Evolutionary conservation across 2,888 invertebrate genomes (phyloP).

Genomic region (Aporophyla nigra): DNA sequence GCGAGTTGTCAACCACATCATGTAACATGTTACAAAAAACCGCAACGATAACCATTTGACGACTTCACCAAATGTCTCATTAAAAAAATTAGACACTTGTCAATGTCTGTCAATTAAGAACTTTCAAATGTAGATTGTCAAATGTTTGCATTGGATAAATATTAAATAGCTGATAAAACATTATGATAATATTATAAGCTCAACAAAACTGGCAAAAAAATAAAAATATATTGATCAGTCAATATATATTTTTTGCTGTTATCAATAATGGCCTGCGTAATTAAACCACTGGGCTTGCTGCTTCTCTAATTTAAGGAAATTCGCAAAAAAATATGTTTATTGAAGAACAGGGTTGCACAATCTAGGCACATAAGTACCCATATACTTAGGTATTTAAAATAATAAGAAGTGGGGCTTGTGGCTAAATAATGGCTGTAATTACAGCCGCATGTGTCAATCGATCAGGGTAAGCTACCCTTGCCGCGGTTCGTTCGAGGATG

Average conservation of each 20-base stretch:
- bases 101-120: conserved; percentile 33
- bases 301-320: background rate
- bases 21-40: conserved; percentile 24
- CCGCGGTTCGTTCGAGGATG: too few species aligned
- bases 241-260: too few species aligned
- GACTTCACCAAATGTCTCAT: conserved; percentile 39
- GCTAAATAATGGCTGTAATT: too few species aligned
- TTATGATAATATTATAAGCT: background rate
- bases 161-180: background rate
- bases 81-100: conserved; percentile 37
- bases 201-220: background rate
- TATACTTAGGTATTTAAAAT: too few species aligned
- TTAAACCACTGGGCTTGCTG: background rate
- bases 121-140: conserved; percentile 45
- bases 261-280: background rate
- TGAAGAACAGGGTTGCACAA: background rate
- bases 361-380: background rate
- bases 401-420: too few species aligned
- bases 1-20: conserved; percentile 36
- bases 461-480: too few species aligned
- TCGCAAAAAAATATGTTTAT: background rate
- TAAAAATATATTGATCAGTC: too few species aligned
- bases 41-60: conserved; percentile 21
- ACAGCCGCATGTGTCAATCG: too few species aligned
- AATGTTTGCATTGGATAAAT: conserved; percentile 23